Conservation (phyloP, 2,888 invertebrate species). For the Archaeoteleia sp. region DNA sequence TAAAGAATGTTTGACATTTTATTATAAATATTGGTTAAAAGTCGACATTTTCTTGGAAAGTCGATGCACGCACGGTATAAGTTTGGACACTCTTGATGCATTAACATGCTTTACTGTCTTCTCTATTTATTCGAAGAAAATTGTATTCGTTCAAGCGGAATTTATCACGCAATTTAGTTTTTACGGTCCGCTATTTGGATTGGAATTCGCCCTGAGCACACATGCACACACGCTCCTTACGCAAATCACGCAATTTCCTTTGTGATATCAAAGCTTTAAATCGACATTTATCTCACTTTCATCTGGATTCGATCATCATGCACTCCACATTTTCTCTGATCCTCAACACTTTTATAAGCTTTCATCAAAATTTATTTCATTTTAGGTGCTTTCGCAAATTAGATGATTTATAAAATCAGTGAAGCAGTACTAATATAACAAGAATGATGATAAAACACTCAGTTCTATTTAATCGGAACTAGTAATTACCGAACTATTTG, state of each 20-base stretch:
- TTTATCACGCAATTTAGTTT: slow-evolving; percentile 6
- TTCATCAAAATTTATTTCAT: too few species aligned
- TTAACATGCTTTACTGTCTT: not conserved
- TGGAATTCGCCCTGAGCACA: slow-evolving; percentile 5
- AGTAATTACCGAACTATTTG: too few species aligned
- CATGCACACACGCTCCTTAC: slow-evolving; percentile 2
- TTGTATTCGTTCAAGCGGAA: slow-evolving; percentile 4
- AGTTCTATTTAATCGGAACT: too few species aligned
- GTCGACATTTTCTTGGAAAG: not conserved
- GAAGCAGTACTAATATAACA: too few species aligned
- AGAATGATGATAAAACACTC: too few species aligned
- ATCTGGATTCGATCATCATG: not conserved
- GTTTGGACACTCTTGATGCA: not conserved
- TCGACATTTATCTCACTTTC: slow-evolving; percentile 6
- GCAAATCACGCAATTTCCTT: slow-evolving; percentile 10
- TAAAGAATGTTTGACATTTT: too few species aligned
- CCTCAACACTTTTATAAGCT: too few species aligned
- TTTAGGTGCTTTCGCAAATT: too few species aligned
- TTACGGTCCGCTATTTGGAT: not conserved
- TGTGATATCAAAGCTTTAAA: slow-evolving; percentile 7
- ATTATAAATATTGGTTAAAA: too few species aligned
- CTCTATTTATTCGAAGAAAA: slow-evolving; percentile 1
- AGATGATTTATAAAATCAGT: too few species aligned
- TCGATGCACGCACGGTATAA: not conserved
- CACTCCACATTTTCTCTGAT: too few species aligned